These are phyloP conservation scores for Shargacucullia verbasci DNA, from an alignment of 2,888 invertebrate species.

Conservation along the genomic window DNA sequence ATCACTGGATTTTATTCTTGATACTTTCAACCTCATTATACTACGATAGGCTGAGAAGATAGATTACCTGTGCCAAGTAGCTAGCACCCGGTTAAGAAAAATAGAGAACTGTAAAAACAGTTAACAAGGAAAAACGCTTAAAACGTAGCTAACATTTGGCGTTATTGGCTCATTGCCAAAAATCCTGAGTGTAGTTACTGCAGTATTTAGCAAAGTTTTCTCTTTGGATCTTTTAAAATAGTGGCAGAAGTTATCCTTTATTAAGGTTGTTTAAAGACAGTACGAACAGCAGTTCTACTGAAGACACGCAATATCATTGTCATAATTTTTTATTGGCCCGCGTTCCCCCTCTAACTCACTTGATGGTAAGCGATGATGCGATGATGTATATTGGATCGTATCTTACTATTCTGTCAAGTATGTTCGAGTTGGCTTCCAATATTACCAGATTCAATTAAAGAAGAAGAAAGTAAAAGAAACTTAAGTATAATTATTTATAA, in stretches of 20 bases:
- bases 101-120: constrained; percentile 14
- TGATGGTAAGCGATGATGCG: no score
- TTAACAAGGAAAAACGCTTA: constrained; percentile 46
- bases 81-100: constrained; percentile 14
- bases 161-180: constrained; percentile 39
- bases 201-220: constrained; percentile 20
- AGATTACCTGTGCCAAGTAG: neutral
- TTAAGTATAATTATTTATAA: no score
- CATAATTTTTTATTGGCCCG: no score
- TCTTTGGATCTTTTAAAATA: neutral
- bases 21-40: neutral
- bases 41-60: neutral
- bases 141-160: constrained; percentile 31
- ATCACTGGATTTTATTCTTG: neutral
- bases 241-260: neutral
- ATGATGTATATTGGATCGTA: no score
- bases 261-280: no score
- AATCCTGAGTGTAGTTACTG: constrained; percentile 22
- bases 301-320: no score
- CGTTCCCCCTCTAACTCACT: no score
- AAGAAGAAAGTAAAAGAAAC: no score
- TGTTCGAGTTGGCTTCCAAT: no score
- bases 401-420: no score
- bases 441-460: no score
- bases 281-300: no score